Percentiles rank a stretch among this genome's conserved stretches.
Conservation (phyloP, 2,888 invertebrate genomes). For the Pheosia tremula region DNA sequence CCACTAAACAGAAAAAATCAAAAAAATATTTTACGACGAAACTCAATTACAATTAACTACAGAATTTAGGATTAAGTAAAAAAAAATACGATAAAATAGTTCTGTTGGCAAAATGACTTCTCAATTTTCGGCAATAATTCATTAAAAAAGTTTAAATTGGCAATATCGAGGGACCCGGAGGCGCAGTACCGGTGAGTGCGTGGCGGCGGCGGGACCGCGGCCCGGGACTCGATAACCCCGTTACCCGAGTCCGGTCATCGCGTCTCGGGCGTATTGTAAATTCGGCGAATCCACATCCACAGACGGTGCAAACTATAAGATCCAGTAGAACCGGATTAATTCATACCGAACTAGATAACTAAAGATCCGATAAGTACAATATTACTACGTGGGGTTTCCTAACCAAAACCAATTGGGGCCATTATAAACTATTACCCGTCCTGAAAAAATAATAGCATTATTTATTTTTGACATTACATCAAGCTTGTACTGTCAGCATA, state of each 20-base stretch:
- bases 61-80: neutral
- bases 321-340: neutral
- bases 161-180: constrained; percentile 31
- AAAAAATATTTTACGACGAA: no score
- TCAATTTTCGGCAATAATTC: constrained; percentile 35
- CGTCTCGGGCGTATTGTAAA: constrained; percentile 34
- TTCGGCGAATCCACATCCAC: constrained; percentile 25
- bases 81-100: constrained; percentile 19
- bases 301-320: constrained; percentile 9
- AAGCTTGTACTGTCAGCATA: no score
- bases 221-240: constrained; percentile 27
- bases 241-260: constrained; percentile 36
- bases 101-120: constrained; percentile 15
- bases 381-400: no score
- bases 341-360: no score
- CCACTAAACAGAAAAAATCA: no score
- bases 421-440: no score
- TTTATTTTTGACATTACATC: no score
- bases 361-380: no score
- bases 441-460: no score
- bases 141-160: constrained; percentile 46
- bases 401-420: no score
- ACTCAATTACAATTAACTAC: no score
- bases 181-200: neutral
- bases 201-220: constrained; percentile 13